Evolutionary conservation across 2,797 vertebrate genomes (phyloP), one percentile per base, ranked within the genome.

Genomic region (Champsocephalus esox): DNA sequence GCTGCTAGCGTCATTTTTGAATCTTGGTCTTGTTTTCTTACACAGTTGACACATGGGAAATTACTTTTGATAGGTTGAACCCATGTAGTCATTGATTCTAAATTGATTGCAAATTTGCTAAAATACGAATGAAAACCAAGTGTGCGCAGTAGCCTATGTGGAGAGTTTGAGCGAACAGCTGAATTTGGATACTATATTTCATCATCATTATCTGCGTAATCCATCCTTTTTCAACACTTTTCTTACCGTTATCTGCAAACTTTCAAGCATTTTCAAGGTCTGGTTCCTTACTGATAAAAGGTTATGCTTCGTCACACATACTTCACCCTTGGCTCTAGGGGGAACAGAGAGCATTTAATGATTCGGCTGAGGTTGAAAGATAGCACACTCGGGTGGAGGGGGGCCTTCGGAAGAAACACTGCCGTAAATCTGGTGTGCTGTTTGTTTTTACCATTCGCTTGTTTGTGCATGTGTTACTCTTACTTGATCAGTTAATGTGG

Each of bases 391-490:
- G 17, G 19, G 4, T 21, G 43, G 24, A 61, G 48, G 19, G 9
- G 9, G 17, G n/a, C 49, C 19, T 17, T 59, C n/a, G 9, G 43
- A 19, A 34, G 51, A 58, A 77, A 46, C 48, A 48, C 44, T 17
- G 4, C 38, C 43, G n/a, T 63, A 48, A 28, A 44, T 38, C n/a
- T 45, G 28, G 54, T 34, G 57, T 32, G 11, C 24, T 11, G 14
- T 56, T 66, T 45, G 17, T 8, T 66, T 71, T 38, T 16, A 50
- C 48, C 59, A 9, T 46, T 19, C 12, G 49, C 44, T 80, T 51
- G 34, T 70, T 61, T 12, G 50, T 55, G 9, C 51, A 44, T 71
- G 45, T 67, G 60, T 66, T 62, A 9, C 52, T 60, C 21, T 54
- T 6, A 38, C 2, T 69, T 32, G 24, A 64, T 67, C 61, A 46